These are phyloP conservation scores for Cotesia typhae DNA, from an alignment of 1,140 invertebrate genomes.

Conservation along the genomic window DNA sequence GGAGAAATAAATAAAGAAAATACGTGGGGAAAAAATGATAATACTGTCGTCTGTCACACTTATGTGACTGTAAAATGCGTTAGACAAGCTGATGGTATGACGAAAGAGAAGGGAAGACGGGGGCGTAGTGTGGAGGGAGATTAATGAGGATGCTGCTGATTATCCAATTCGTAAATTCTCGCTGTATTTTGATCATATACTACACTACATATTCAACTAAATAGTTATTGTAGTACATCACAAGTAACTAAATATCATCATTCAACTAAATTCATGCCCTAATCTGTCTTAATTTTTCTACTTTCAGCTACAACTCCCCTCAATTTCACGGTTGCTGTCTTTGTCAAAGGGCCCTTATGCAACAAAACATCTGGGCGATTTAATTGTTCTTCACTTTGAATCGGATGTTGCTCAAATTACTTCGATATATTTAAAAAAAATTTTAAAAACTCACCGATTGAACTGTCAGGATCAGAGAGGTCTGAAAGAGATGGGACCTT, in stretches of 20 bases:
- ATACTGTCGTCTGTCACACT: constrained; percentile 22
- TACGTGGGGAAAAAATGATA: constrained; percentile 13
- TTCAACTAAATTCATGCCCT: constrained; percentile 45
- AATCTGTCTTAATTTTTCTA: constrained; percentile 8
- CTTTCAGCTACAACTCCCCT: no score
- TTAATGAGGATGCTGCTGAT: constrained; percentile 68
- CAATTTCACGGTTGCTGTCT: no score
- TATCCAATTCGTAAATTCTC: constrained; percentile 68
- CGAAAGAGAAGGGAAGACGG: constrained; percentile 56
- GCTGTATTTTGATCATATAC: constrained; percentile 65
- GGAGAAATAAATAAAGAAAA: not conserved
- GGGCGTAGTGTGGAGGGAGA: constrained; percentile 58
- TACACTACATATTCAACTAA: constrained; percentile 19
- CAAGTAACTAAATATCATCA: constrained; percentile 16
- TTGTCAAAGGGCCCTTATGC: no score
- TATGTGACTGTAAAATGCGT: constrained; percentile 24
- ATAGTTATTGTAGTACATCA: not conserved
- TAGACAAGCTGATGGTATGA: constrained; percentile 15
- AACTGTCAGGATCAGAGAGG: constrained; percentile 83
- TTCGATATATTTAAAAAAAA: not conserved
- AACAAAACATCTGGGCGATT: no score
- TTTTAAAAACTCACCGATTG: constrained; percentile 75
- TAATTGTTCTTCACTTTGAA: no score
- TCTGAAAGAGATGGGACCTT: constrained; percentile 86
- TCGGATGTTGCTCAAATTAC: no score